Conservation (phyloP, 2,113 vertebrate genomes). For the Clarias gariepinus region DNA sequence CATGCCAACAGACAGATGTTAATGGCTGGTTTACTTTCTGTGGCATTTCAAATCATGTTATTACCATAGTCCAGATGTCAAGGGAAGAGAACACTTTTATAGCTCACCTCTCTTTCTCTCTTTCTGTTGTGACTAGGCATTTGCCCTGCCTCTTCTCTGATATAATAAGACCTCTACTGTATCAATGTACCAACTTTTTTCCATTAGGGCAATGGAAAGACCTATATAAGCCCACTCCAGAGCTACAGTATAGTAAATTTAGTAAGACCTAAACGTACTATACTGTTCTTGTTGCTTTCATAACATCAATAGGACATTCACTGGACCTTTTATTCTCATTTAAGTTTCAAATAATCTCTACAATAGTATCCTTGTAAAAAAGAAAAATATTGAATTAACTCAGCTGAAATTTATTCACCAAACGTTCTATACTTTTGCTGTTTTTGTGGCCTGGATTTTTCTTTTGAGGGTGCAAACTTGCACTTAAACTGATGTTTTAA, state of each 20-base stretch:
- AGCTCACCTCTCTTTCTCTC: constrained; percentile 39
- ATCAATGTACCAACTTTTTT: constrained; percentile 42
- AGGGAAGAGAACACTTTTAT: constrained; percentile 54
- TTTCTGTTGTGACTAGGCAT: constrained; percentile 8
- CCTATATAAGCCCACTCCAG: neutral
- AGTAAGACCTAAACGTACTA: neutral
- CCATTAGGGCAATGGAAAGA: neutral
- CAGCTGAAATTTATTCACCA: neutral
- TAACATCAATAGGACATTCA: neutral
- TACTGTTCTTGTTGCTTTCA: neutral
- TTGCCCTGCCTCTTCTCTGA: constrained; percentile 29
- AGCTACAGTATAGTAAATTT: too few relatives aligned
- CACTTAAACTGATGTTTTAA: neutral
- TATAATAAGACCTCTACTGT: constrained; percentile 40
- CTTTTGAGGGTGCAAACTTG: neutral
- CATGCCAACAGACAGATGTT: constrained; percentile 70
- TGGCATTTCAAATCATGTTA: constrained; percentile 73
- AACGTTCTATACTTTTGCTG: neutral
- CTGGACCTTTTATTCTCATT: neutral
- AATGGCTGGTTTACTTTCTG: constrained; percentile 71
- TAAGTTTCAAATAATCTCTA: neutral
- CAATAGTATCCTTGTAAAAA: neutral
- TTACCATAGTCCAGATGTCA: constrained; percentile 76
- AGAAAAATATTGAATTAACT: neutral
- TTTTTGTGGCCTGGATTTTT: neutral